A percentile compares a stretch with the other conserved stretches of the same genome.
phyloP scores from a whole-genome alignment of 2,113 vertebrate genomes.

The Ailurus styani region DNA sequence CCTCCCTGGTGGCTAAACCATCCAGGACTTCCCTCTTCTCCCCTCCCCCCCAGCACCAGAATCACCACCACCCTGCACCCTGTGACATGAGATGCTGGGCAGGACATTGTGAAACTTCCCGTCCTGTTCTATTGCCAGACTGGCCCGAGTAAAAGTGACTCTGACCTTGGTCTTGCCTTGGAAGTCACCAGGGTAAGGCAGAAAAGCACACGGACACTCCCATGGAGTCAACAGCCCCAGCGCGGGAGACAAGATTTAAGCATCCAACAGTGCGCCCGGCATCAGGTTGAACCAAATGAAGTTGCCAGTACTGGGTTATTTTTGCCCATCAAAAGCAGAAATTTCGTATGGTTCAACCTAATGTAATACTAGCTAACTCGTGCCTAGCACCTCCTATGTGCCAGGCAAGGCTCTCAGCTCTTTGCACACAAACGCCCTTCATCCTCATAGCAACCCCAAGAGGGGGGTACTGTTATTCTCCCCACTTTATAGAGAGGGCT shows the following conservation, averaged over 20 bases:
- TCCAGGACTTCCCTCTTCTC: neutral
- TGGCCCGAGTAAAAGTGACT: neutral
- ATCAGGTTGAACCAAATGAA: neutral
- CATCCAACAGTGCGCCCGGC: neutral
- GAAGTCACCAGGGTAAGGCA: neutral
- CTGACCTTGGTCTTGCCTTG: neutral
- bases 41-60: neutral
- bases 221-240: neutral
- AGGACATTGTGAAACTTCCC: neutral
- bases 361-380: neutral
- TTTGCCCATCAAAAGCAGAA: neutral
- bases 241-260: neutral
- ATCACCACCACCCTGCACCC: neutral
- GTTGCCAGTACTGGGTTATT: neutral
- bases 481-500: neutral
- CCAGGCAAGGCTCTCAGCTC: neutral
- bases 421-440: neutral
- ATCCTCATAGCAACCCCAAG: accelerated
- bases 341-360: neutral
- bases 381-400: neutral
- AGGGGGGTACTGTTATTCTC: neutral
- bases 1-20: neutral
- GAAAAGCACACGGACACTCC: neutral
- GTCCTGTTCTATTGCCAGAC: neutral
- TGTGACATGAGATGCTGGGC: neutral